Conservation (phyloP, 2,888 invertebrate genomes). For the Cantharis rustica region DNA sequence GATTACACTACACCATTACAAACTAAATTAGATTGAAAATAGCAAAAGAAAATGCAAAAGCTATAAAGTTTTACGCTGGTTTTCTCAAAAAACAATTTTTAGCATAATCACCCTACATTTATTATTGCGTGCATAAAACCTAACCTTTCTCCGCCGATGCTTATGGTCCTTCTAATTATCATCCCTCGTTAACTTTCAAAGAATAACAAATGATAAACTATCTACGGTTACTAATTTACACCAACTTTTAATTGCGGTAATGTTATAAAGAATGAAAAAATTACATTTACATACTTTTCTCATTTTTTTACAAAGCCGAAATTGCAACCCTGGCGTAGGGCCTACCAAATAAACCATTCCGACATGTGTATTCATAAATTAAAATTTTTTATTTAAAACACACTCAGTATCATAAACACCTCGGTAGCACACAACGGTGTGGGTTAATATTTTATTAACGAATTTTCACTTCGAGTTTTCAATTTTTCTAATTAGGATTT, state of each 20-base stretch:
- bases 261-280: not conserved
- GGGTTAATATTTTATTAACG: not conserved
- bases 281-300: not conserved
- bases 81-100: not conserved
- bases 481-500: not conserved
- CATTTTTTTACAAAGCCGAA: not conserved
- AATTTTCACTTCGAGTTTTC: not conserved
- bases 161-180: not conserved
- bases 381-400: not conserved
- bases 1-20: slow-evolving; percentile 16
- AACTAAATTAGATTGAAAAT: slow-evolving; percentile 14
- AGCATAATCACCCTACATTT: not conserved
- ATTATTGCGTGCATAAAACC: not conserved
- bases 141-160: not conserved
- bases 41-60: slow-evolving; percentile 7
- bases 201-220: not conserved
- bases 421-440: not conserved
- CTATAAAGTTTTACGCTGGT: not conserved
- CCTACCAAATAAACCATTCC: not conserved
- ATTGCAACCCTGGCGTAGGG: not conserved
- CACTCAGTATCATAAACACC: not conserved
- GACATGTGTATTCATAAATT: not conserved
- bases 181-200: not conserved
- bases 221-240: not conserved
- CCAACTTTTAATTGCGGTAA: not conserved